Conservation (phyloP, 37 sponge, comb jelly and placozoan species). For the Ianthella basta region DNA sequence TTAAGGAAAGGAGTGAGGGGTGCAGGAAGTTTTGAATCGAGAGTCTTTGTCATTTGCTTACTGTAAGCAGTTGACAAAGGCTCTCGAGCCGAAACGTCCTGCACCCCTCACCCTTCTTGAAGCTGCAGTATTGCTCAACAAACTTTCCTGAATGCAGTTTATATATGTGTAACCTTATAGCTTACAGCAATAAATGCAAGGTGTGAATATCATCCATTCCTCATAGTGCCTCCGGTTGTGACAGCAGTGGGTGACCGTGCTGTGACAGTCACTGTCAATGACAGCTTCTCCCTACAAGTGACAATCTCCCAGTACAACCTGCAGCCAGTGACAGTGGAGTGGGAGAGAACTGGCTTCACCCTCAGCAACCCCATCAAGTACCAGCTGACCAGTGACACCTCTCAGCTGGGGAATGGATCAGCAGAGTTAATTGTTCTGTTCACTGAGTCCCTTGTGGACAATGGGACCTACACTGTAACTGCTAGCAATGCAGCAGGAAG, state of each 20-base stretch:
- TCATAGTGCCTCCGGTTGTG: constrained; percentile 18
- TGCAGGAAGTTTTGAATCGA: too few relatives aligned
- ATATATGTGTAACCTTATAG: too few relatives aligned
- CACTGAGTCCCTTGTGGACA: constrained; percentile 2
- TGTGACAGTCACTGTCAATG: constrained; percentile 30
- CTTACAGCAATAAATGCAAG: too few relatives aligned
- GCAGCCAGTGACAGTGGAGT: constrained; percentile 9
- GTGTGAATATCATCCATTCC: neutral
- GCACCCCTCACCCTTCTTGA: too few relatives aligned
- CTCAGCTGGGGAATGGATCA: neutral
- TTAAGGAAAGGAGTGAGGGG: too few relatives aligned
- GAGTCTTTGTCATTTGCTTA: too few relatives aligned
- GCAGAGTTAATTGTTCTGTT: neutral
- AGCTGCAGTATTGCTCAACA: too few relatives aligned
- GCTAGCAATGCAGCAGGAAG: constrained; percentile 31
- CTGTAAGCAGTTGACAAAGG: too few relatives aligned
- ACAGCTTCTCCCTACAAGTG: constrained; percentile 6
- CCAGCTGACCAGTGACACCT: constrained; percentile 8
- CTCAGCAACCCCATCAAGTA: neutral
- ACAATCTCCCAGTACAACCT: constrained; percentile 42
- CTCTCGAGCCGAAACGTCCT: too few relatives aligned
- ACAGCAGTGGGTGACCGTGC: neutral
- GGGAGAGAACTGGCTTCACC: neutral
- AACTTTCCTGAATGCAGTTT: too few relatives aligned
- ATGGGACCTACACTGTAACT: constrained; percentile 35